Conservation (phyloP, 2,888 invertebrate genomes). For the Salpingus planirostris region DNA sequence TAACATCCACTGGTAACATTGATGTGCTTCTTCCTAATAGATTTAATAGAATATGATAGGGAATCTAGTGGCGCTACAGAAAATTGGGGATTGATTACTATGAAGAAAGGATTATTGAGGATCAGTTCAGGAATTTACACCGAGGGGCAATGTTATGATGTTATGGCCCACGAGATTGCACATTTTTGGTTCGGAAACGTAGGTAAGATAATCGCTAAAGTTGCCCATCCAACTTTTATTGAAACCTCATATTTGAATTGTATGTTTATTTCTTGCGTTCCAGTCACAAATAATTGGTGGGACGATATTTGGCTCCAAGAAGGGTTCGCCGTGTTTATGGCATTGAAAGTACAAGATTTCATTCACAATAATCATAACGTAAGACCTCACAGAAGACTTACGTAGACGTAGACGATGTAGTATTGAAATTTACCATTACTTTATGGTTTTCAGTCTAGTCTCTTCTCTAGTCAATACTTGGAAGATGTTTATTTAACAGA, state of each 20-base stretch:
- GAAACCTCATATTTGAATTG: no score
- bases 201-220: constrained; percentile 14
- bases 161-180: constrained; percentile 25
- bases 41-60: constrained; percentile 25
- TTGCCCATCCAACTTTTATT: not conserved
- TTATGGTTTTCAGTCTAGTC: no score
- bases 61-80: constrained; percentile 22
- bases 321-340: constrained; percentile 25
- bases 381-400: no score
- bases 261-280: no score
- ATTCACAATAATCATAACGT: constrained; percentile 7
- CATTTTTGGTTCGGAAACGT: constrained; percentile 32
- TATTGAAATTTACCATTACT: no score
- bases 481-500: not conserved
- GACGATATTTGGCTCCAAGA: constrained; percentile 30
- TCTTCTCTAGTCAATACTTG: no score
- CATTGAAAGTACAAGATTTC: constrained; percentile 10
- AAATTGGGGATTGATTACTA: constrained; percentile 29
- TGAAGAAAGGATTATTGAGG: constrained; percentile 20
- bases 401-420: no score
- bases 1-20: no score
- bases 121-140: constrained; percentile 9
- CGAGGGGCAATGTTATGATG: constrained; percentile 15
- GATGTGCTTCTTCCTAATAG: no score
- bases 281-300: constrained; percentile 30